phyloP scores from a whole-genome alignment of 2,797 vertebrate genomes.

The Muraenolepis orangiensis region DNA sequence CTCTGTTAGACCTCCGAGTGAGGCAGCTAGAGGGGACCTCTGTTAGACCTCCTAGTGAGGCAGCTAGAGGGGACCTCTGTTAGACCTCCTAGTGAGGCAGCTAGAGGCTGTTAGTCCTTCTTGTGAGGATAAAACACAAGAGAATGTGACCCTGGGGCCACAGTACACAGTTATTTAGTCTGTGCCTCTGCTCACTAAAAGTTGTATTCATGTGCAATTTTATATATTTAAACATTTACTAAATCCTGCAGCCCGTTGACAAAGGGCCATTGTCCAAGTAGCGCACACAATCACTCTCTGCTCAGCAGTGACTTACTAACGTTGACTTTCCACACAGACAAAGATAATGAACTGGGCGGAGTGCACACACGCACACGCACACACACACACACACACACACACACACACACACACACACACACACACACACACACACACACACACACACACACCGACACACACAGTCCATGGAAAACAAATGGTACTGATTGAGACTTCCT shows the following conservation, averaged over 20 bases:
- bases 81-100: too few species aligned
- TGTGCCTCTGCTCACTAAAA: not conserved
- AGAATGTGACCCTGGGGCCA: too few species aligned
- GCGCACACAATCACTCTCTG: constrained; percentile 51
- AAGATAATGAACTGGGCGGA: constrained; percentile 50
- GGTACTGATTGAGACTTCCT: constrained; percentile 61
- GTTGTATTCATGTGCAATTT: not conserved
- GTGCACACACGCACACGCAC: constrained; percentile 47
- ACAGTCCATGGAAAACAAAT: constrained; percentile 45
- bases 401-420: constrained; percentile 44
- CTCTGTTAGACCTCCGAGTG: too few species aligned
- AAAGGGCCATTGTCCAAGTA: constrained; percentile 38
- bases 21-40: too few species aligned
- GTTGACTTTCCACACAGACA: constrained; percentile 38
- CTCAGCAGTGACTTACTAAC: constrained; percentile 47
- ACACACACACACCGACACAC: constrained; percentile 22
- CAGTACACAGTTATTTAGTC: not conserved
- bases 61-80: too few species aligned
- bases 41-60: too few species aligned
- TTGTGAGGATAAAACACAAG: not conserved
- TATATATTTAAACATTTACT: not conserved
- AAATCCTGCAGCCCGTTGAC: not conserved
- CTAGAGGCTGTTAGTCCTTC: too few species aligned
- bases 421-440: constrained; percentile 36
- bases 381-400: constrained; percentile 29